phyloP scores from a whole-genome alignment of 2,888 invertebrate genomes.

The Agriotes lineatus region DNA sequence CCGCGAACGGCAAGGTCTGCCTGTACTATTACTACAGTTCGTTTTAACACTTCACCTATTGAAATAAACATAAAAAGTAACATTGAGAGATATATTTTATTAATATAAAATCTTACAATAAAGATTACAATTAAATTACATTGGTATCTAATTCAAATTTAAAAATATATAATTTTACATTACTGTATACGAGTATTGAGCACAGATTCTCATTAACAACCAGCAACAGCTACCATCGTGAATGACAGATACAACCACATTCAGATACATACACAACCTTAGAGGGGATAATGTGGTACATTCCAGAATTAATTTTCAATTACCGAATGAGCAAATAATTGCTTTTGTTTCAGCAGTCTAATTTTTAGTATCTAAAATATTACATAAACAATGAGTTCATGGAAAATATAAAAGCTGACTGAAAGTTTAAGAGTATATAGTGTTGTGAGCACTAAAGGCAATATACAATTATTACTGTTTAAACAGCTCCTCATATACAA shows the following conservation, averaged over 20 bases:
- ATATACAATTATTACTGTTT: no score
- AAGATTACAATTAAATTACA: slow-evolving; percentile 37
- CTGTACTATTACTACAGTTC: no score
- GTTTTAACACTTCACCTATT: no score
- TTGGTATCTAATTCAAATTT: slow-evolving; percentile 36
- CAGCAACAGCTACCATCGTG: slow-evolving; percentile 40
- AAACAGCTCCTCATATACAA: no score
- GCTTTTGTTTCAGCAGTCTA: no score
- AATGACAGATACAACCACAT: slow-evolving; percentile 32
- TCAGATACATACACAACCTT: slow-evolving; percentile 38
- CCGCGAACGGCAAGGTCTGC: no score
- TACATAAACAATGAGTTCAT: no score
- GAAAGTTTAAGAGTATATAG: no score
- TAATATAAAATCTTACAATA: slow-evolving; percentile 43
- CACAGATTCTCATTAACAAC: slow-evolving; percentile 40
- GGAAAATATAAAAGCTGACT: no score
- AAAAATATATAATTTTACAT: slow-evolving; percentile 45
- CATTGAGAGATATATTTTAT: slow-evolving; percentile 37
- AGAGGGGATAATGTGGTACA: slow-evolving; percentile 24
- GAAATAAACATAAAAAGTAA: slow-evolving; percentile 19
- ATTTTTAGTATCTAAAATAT: no score
- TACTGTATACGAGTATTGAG: slow-evolving; percentile 45
- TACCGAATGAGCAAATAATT: no score
- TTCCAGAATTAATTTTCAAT: slow-evolving; percentile 38
- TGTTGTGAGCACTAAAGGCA: no score